These are phyloP conservation scores for Schizotus pectinicornis DNA, from an alignment of 2,888 invertebrate species.

Conservation along the genomic window DNA sequence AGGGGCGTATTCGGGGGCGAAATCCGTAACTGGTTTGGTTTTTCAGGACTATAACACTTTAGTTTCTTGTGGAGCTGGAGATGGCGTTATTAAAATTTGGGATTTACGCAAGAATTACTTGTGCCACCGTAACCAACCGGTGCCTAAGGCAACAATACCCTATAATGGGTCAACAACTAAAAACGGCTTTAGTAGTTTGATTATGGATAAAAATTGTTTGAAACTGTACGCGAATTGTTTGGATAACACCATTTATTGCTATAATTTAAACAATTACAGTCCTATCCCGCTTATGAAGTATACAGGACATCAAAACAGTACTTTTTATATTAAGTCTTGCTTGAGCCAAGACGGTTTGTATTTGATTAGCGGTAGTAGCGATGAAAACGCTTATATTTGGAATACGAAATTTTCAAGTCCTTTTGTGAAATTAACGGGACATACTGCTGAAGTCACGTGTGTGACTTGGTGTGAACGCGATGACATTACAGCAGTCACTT, in stretches of 20 bases:
- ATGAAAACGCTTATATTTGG: constrained; percentile 88
- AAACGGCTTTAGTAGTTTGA: constrained; percentile 79
- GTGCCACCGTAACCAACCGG: constrained; percentile 69
- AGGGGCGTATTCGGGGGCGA: constrained; percentile 61
- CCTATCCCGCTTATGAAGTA: constrained; percentile 70
- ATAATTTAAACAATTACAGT: constrained; percentile 75
- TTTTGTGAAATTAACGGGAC: constrained; percentile 74
- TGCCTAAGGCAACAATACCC: constrained; percentile 74
- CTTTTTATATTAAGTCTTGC: constrained; percentile 85
- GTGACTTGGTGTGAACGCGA: constrained; percentile 76
- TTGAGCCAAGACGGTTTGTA: constrained; percentile 82
- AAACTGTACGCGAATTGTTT: constrained; percentile 86
- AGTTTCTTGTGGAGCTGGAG: constrained; percentile 85
- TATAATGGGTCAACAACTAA: constrained; percentile 75
- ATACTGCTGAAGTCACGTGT: constrained; percentile 85
- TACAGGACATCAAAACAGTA: constrained; percentile 77
- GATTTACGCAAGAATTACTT: constrained; percentile 84
- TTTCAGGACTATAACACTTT: constrained; percentile 82
- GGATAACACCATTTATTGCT: constrained; percentile 86
- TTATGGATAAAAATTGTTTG: constrained; percentile 72
- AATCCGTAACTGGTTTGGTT: constrained; percentile 82
- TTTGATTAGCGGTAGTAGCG: constrained; percentile 87
- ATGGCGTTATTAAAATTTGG: constrained; percentile 80
- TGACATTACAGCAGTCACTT: constrained; percentile 74
- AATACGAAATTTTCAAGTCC: constrained; percentile 70